Percentiles rank a stretch among this genome's conserved stretches.
phyloP scores from a whole-genome alignment of 2,888 invertebrate genomes.

The Oxytorus armatus region DNA sequence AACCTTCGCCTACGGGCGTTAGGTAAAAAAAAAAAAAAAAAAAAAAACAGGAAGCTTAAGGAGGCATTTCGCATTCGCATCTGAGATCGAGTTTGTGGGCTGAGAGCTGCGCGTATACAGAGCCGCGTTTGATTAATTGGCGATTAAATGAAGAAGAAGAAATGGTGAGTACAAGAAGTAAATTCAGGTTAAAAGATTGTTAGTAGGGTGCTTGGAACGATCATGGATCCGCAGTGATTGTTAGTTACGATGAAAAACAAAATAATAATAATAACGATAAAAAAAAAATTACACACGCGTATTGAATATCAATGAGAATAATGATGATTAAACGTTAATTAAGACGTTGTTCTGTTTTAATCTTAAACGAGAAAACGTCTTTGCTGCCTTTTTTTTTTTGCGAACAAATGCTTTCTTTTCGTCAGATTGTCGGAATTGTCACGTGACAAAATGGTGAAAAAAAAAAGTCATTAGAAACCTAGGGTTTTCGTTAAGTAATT shows the following conservation, averaged over 20 bases:
- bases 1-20: too few relatives aligned
- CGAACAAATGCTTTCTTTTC: slow-evolving; percentile 12
- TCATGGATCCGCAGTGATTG: slow-evolving; percentile 52
- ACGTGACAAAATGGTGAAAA: slow-evolving; percentile 5
- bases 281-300: slow-evolving; percentile 38
- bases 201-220: slow-evolving; percentile 58
- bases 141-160: slow-evolving; percentile 44
- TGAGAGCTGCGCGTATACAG: slow-evolving; percentile 77
- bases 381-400: slow-evolving; percentile 37
- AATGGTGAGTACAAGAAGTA: slow-evolving; percentile 8
- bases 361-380: slow-evolving; percentile 14
- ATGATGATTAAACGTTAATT: slow-evolving; percentile 45
- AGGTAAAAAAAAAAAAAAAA: slow-evolving; percentile 8
- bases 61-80: slow-evolving; percentile 66
- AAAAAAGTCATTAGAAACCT: slow-evolving; percentile 61
- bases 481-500: slow-evolving; percentile 76
- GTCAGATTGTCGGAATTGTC: slow-evolving; percentile 13
- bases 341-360: slow-evolving; percentile 25
- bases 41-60: slow-evolving; percentile 58
- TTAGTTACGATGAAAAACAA: slow-evolving; percentile 45
- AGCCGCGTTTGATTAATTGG: slow-evolving; percentile 67
- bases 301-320: slow-evolving; percentile 48
- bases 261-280: too few relatives aligned
- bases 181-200: slow-evolving; percentile 41
- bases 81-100: slow-evolving; percentile 82